Base-by-base conservation (phyloP, 2,797 vertebrate genomes). In the Siniperca undulata region DNA sequence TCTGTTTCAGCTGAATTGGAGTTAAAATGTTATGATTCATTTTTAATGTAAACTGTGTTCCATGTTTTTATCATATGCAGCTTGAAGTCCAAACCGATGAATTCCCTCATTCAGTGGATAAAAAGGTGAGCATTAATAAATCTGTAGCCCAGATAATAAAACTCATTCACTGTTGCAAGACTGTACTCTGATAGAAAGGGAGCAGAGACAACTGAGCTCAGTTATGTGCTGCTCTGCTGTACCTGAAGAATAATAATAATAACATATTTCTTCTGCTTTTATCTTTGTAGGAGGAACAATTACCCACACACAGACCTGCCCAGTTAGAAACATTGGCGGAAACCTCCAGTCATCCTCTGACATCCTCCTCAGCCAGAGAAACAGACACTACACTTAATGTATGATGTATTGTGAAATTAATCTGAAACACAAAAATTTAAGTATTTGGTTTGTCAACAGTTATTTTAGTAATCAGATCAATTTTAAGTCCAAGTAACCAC, bases 281-380 rank as follows among this genome's bases (percentile, higher is more conserved):
- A 46, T 86, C 24, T 83, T 42, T 71, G 52, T 50, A 92, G 90
- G 86, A 82, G 67, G 80, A 82, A 40, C 69, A 71, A 14, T 67
- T 80, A 19, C 19, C 61, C 22, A 77, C 87, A 74, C 53, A 27
- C 22, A 61, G 27, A 74, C 74, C 80, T 68, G 24, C 19, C 55
- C 82, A 44, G 6, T 55, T 73, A 69, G 82, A 88, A 71, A 53
- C 66, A 20, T 7, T 22, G 24, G 48, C 9, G 16, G 65, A 36
- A 53, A 62, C 64, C 60, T 82, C 58, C 74, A 77, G 70, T 81
- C 65, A 0, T 74, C 73, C 77, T 69, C 24, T 27, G 17, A 65
- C 72, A 3, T 81, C 76, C 56, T 34, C 62, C 8, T 36, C 85
- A 48, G 74, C 36, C 64, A 59, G 19, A 83, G 62, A 81, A 24